Percentiles rank a stretch among this genome's conserved stretches.
Evolutionary conservation across 2,797 vertebrate genomes (phyloP).

Genomic region (Podargus strigoides): DNA sequence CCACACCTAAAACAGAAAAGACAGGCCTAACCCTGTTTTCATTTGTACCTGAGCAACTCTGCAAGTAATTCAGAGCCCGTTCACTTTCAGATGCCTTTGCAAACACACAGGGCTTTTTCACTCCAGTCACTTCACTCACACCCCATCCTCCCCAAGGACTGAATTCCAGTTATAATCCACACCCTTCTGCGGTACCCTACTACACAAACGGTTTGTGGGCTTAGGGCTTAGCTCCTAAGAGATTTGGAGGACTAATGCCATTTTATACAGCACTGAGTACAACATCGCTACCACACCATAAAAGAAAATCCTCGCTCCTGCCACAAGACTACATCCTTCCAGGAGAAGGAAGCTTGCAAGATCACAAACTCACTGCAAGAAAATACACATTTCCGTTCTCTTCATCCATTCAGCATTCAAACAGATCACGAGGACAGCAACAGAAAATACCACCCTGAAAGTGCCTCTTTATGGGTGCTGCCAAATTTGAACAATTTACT

Average conservation of each 20-base stretch:
- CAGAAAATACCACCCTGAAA: neutral
- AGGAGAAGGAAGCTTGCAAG: neutral
- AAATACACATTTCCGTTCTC: neutral
- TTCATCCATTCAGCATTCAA: neutral
- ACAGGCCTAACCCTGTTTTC: slow-evolving; percentile 24
- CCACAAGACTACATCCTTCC: neutral
- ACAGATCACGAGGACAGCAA: neutral
- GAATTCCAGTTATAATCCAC: neutral
- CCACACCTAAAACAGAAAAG: neutral
- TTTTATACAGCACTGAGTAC: neutral
- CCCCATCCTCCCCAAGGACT: neutral
- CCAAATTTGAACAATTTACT: neutral
- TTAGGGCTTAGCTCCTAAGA: neutral
- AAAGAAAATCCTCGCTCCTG: neutral
- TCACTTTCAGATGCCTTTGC: neutral
- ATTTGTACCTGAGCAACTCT: neutral
- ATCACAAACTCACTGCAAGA: neutral
- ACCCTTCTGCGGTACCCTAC: neutral
- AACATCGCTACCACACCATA: rapidly evolving
- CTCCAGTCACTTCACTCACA: neutral
- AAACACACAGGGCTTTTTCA: neutral
- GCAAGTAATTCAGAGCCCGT: neutral
- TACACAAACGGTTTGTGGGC: neutral
- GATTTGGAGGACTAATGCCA: neutral
- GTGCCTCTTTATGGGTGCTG: neutral